Percentiles rank a stretch among this genome's conserved stretches.
Conservation (phyloP, 2,797 vertebrate species). For the Presbytis comata region DNA sequence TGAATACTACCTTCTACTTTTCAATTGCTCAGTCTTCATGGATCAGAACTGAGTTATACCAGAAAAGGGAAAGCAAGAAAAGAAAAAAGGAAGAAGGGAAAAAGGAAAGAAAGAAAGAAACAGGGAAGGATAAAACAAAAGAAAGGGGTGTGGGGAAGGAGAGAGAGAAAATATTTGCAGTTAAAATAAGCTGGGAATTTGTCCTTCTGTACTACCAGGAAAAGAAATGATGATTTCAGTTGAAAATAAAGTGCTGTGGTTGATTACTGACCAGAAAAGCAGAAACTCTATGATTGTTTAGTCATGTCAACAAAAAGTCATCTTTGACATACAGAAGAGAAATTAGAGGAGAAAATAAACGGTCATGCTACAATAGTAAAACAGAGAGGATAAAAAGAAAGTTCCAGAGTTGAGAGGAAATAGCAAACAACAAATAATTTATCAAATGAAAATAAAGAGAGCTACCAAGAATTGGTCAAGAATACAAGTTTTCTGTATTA, state of each 20-base stretch:
- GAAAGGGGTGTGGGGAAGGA: accelerated
- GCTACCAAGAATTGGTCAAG: background rate
- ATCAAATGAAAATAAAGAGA: background rate
- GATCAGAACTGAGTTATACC: background rate
- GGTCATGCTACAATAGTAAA: background rate
- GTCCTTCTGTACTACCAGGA: background rate
- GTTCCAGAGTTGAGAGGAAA: background rate
- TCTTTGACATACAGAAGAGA: background rate
- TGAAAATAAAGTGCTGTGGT: background rate
- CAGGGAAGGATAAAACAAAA: background rate
- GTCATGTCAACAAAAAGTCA: background rate
- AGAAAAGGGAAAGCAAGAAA: background rate
- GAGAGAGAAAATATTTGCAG: background rate
- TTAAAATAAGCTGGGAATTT: background rate
- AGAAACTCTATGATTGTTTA: background rate
- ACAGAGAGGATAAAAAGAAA: background rate
- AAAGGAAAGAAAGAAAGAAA: background rate
- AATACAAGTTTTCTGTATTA: background rate
- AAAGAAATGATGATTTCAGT: background rate
- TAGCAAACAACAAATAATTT: background rate
- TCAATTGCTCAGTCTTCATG: background rate
- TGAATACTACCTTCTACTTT: background rate
- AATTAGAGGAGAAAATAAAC: background rate
- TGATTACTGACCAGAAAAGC: background rate
- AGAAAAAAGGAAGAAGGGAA: background rate